Evolutionary conservation across 2,797 vertebrate genomes (phyloP).

Genomic region (Antennarius maculatus): DNA sequence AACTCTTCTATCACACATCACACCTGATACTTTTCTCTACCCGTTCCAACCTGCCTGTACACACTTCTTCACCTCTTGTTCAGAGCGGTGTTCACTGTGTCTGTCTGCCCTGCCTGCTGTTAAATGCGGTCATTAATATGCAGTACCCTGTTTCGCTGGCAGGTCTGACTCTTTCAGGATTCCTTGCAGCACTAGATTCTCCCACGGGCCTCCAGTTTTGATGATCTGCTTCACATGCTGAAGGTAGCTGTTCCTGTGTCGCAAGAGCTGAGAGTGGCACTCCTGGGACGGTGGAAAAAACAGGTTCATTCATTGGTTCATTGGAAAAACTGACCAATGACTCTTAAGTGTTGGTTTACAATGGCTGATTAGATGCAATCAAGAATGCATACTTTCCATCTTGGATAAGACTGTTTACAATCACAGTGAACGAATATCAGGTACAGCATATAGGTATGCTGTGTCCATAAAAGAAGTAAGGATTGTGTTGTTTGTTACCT

Average conservation of each 20-base stretch:
- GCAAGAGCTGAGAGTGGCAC: constrained; percentile 89
- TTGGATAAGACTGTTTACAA: background rate
- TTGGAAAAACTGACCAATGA: background rate
- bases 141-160: constrained; percentile 87
- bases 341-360: no score
- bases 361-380: background rate
- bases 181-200: constrained; percentile 91
- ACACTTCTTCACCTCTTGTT: no score
- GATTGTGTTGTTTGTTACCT: constrained; percentile 80
- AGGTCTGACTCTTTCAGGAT: constrained; percentile 89
- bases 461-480: background rate
- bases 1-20: no score
- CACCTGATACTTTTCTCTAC: no score
- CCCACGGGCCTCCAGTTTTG: constrained; percentile 96
- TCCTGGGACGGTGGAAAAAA: constrained; percentile 75
- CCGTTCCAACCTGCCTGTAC: no score
- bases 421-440: background rate
- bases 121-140: background rate
- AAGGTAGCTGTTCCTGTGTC: constrained; percentile 92
- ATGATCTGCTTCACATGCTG: constrained; percentile 92
- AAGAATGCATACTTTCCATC: no score
- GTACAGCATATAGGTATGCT: background rate
- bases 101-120: background rate
- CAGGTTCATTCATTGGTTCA: background rate
- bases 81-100: background rate